Percentiles rank a stretch among this genome's conserved stretches.
phyloP scores from a whole-genome alignment of 2,113 vertebrate species.

The Patagioenas fasciata region DNA sequence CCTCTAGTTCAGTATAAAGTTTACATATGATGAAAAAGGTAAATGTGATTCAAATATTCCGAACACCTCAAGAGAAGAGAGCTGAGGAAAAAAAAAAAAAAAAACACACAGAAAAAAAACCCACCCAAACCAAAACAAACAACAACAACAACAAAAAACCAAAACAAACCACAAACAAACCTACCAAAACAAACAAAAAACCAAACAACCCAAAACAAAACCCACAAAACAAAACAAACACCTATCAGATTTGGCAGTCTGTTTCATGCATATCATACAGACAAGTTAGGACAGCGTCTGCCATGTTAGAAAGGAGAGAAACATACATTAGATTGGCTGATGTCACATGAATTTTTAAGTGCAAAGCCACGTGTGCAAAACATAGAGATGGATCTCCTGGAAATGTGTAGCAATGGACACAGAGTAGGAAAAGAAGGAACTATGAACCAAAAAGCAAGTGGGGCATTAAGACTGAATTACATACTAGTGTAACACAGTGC shows the following conservation, averaged over 20 bases:
- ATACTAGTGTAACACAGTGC: too few relatives aligned
- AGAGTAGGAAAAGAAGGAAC: background rate
- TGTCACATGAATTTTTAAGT: background rate
- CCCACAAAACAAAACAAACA: too few relatives aligned
- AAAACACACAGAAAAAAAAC: too few relatives aligned
- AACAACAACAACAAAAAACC: too few relatives aligned
- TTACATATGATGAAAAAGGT: background rate
- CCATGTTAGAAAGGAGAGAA: background rate
- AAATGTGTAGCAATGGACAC: background rate
- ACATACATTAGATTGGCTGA: background rate
- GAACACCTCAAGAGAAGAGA: background rate
- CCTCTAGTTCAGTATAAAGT: background rate
- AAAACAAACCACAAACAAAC: too few relatives aligned
- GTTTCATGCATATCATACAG: background rate
- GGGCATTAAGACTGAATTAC: background rate
- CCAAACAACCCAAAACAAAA: too few relatives aligned
- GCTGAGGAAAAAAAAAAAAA: background rate
- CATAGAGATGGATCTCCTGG: fast-evolving
- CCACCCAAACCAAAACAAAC: too few relatives aligned
- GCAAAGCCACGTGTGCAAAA: background rate
- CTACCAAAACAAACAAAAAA: too few relatives aligned
- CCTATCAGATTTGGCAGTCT: background rate
- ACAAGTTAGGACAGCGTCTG: background rate
- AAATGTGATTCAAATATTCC: background rate
- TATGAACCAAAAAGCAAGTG: background rate